Evolutionary conservation across 2,113 vertebrate genomes (phyloP), one percentile per base, ranked within the genome.

Genomic region (Peromyscus polionotus): DNA sequence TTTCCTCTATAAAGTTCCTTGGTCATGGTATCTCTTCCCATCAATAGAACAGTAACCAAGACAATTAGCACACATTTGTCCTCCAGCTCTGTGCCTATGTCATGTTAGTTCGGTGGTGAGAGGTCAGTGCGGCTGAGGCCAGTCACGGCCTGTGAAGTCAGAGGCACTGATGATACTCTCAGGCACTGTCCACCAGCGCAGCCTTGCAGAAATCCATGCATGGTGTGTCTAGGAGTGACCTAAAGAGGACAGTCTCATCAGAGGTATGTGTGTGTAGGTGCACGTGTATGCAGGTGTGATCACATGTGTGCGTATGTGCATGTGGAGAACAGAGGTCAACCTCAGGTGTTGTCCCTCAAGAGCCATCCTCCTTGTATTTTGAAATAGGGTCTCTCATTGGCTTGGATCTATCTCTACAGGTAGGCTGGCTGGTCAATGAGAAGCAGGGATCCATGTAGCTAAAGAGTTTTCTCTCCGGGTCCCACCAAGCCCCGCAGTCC

Each of bases 231-330:
- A 91, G 73, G 45, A 42, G 33, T 26, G 13, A 31, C 72, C 54
- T 57, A 20, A 33, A n/a, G 42, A 84, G 86, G 59, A 72, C 63
- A 24, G n/a, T n/a, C n/a, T 91, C 16, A 93, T 73, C 67, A 57
- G 48, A 70, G 7, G 76, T 19, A 73, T 67, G 57, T 63, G 81
- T 61, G 19, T 54, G 76, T 1, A 10, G 5, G 48, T 42, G 22
- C 19, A 12, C 5, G 12, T n/a, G 57, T 42, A 12, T 42, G n/a
- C 11, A 42, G n/a, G 26, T 42, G 51, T n/a, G 33, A 7, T 20
- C 5, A 4, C 3, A 13, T 3, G 19, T 7, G 51, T 16, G 80
- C 17, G 7, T 48, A 4, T 3, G 42, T 3, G 8, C 8, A 11
- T 11, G 59, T 16, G 8, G n/a, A 19, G 4, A 16, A 1, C 39